A percentile compares a stretch with the other conserved stretches of the same genome.
Evolutionary conservation across 1,140 invertebrate genomes (phyloP).

Genomic region (Eufriesea mexicana): DNA sequence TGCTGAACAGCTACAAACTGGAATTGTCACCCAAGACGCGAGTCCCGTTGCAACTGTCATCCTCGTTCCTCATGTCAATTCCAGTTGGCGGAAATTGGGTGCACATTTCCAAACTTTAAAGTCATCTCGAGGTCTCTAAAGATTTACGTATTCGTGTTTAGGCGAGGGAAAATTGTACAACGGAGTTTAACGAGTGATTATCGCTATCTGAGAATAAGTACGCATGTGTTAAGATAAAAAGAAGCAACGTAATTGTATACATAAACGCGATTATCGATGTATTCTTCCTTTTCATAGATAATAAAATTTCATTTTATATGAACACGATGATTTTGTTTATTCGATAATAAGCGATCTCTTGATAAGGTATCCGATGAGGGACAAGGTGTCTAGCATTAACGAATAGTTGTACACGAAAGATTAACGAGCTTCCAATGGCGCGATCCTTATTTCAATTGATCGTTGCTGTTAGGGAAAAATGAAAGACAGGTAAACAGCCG

Average conservation of each 20-base stretch:
- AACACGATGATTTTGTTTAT: too few relatives aligned
- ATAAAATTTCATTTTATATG: too few relatives aligned
- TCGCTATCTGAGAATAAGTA: not conserved
- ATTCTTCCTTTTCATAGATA: too few relatives aligned
- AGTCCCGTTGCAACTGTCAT: conserved; percentile 46
- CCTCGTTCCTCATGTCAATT: conserved; percentile 11
- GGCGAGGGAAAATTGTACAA: not conserved
- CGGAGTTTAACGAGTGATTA: not conserved
- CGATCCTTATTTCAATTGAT: not conserved
- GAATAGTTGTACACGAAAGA: not conserved
- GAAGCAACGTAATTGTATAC: too few relatives aligned
- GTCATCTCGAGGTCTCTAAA: too few relatives aligned
- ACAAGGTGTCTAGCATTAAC: too few relatives aligned
- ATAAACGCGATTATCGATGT: too few relatives aligned
- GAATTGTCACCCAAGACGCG: conserved; percentile 57
- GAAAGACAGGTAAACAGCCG: not conserved
- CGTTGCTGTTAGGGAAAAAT: not conserved
- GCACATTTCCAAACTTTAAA: conserved; percentile 9
- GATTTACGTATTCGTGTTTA: not conserved
- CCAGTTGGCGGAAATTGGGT: conserved; percentile 58
- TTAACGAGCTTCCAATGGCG: not conserved
- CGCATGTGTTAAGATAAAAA: not conserved
- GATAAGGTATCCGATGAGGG: too few relatives aligned
- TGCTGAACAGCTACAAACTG: conserved; percentile 61
- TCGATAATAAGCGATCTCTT: too few relatives aligned